These are phyloP conservation scores for Acrobasis repandana DNA, from an alignment of 2,888 invertebrate genomes.

Conservation along the genomic window DNA sequence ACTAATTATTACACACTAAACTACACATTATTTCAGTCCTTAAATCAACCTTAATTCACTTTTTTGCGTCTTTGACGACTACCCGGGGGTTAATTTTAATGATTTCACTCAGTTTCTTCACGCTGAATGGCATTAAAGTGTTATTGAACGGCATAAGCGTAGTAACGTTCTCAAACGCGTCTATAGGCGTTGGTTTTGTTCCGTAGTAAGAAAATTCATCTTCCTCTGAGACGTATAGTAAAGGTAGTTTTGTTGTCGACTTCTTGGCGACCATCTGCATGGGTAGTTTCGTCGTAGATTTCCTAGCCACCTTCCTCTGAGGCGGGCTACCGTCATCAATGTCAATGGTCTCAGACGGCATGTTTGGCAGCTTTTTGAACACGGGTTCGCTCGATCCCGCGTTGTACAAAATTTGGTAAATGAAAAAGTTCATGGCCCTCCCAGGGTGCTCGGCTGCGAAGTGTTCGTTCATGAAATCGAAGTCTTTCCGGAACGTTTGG, in stretches of 20 bases:
- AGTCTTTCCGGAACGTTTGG: conserved; percentile 48
- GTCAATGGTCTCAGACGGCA: conserved; percentile 4
- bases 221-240: conserved; percentile 29
- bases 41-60: conserved; percentile 25
- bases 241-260: conserved; percentile 75
- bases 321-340: conserved; percentile 5
- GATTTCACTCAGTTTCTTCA: conserved; percentile 75
- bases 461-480: conserved; percentile 59
- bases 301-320: conserved; percentile 30
- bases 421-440: neutral
- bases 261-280: conserved; percentile 61
- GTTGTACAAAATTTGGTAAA: neutral
- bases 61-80: conserved; percentile 58
- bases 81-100: conserved; percentile 79
- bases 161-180: conserved; percentile 66
- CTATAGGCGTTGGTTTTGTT: conserved; percentile 54
- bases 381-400: neutral
- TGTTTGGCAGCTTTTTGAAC: neutral
- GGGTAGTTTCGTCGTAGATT: conserved; percentile 51
- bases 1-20: conserved; percentile 15
- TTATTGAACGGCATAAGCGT: conserved; percentile 80
- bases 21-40: conserved; percentile 27
- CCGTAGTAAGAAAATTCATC: conserved; percentile 78
- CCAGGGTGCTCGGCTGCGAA: conserved; percentile 37
- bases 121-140: conserved; percentile 66